A percentile compares a stretch with the other conserved stretches of the same genome.
phyloP scores from a whole-genome alignment of 2,797 vertebrate species.

The Gallinago stenura region DNA sequence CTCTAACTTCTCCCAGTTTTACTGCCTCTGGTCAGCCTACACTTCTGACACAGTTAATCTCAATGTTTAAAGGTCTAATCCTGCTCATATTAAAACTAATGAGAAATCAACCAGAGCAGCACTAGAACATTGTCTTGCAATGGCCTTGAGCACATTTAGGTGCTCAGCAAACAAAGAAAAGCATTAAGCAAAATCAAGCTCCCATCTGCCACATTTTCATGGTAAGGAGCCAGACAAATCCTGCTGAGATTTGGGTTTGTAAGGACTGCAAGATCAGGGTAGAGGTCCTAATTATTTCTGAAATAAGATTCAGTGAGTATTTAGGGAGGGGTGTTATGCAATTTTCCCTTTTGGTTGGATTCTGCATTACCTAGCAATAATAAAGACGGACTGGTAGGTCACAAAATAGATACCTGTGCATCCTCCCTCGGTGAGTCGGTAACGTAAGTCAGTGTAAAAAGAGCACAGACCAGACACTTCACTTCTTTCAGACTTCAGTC shows the following conservation, averaged over 20 bases:
- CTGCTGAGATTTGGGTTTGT: not conserved
- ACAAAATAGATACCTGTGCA: not conserved
- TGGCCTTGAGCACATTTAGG: not conserved
- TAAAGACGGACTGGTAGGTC: not conserved
- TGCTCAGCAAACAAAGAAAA: not conserved
- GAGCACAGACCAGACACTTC: not conserved
- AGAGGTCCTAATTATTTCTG: not conserved
- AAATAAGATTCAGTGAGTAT: not conserved
- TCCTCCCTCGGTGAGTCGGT: fast-evolving
- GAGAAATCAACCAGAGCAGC: not conserved
- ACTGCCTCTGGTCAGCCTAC: not conserved
- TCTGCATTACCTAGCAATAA: not conserved
- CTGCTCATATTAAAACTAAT: not conserved
- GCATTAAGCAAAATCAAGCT: not conserved
- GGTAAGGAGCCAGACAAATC: not conserved
- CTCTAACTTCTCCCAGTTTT: not conserved
- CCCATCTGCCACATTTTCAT: fast-evolving
- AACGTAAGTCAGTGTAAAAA: no score
- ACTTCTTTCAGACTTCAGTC: not conserved
- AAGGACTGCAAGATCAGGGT: not conserved
- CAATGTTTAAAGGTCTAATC: not conserved
- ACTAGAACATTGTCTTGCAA: not conserved
- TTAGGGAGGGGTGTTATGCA: not conserved
- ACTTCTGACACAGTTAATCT: not conserved
- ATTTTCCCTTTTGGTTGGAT: not conserved